These are phyloP conservation scores for Conistra vaccinii DNA, from an alignment of 2,888 invertebrate species.

Conservation along the genomic window DNA sequence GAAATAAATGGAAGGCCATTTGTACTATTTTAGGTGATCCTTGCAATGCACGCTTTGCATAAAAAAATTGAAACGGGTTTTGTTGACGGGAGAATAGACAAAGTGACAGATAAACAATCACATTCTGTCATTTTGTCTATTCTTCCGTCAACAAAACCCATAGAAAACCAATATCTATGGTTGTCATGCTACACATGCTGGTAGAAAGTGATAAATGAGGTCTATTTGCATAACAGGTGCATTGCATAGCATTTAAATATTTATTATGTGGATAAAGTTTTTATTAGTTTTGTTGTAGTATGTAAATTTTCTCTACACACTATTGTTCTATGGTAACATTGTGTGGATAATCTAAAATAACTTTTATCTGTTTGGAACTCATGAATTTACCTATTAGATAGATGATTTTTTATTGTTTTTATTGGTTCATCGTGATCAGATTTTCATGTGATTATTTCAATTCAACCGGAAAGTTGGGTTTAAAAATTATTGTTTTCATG, in stretches of 20 bases:
- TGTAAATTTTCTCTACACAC: background rate
- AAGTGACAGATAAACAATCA: no score
- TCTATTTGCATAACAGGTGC: background rate
- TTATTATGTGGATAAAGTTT: background rate
- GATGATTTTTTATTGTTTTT: background rate
- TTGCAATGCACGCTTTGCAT: no score
- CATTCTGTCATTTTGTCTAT: no score
- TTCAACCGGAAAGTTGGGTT: background rate
- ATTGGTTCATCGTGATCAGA: background rate
- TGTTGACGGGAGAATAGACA: no score
- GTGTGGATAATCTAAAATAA: background rate
- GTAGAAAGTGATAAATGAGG: no score
- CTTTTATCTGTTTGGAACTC: background rate
- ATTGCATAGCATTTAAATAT: background rate
- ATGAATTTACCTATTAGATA: background rate
- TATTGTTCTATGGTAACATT: constrained; percentile 6
- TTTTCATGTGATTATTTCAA: background rate
- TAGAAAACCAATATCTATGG: no score
- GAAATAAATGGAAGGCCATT: no score
- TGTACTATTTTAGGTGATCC: no score
- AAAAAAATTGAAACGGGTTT: no score
- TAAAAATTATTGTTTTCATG: background rate
- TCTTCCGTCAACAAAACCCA: no score
- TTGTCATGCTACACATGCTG: no score
- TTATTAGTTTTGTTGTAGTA: background rate